Evolutionary conservation across 2,113 vertebrate genomes (phyloP).

Genomic region (Labeo catla): DNA sequence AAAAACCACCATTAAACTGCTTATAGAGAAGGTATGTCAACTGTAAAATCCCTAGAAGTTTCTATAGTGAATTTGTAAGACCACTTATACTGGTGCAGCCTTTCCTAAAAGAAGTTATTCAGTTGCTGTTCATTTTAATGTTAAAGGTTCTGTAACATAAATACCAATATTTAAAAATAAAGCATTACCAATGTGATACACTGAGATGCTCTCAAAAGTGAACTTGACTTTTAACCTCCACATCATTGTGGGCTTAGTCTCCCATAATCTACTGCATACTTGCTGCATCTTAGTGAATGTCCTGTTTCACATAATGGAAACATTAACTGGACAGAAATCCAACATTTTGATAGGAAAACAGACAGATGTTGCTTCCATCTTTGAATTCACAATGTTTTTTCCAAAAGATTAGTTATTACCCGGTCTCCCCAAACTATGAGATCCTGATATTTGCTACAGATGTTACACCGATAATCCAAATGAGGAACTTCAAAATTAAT

Average conservation of each 20-base stretch:
- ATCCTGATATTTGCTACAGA: constrained; percentile 73
- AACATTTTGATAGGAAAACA: not conserved
- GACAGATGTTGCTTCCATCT: not conserved
- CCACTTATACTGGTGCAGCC: not conserved
- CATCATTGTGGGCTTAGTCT: not conserved
- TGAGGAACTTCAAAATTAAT: constrained; percentile 54
- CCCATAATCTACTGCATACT: not conserved
- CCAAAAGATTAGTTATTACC: constrained; percentile 72
- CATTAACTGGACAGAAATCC: not conserved
- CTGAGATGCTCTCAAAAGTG: not conserved
- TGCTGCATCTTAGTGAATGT: not conserved
- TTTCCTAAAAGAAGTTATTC: not conserved
- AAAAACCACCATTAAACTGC: constrained; percentile 34
- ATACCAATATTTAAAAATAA: not conserved
- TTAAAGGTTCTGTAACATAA: not conserved
- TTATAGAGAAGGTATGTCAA: constrained; percentile 70
- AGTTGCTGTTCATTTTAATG: not conserved
- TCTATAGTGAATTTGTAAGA: not conserved
- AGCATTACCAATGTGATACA: not conserved
- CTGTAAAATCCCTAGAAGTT: not conserved
- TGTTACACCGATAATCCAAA: constrained; percentile 51
- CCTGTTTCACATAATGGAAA: not conserved
- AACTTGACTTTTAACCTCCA: not conserved
- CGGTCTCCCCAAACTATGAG: constrained; percentile 74
- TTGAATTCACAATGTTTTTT: constrained; percentile 21